phyloP scores from a whole-genome alignment of 35 echinoderm and acorn worm genomes.

The Heliocidaris tuberculata region DNA sequence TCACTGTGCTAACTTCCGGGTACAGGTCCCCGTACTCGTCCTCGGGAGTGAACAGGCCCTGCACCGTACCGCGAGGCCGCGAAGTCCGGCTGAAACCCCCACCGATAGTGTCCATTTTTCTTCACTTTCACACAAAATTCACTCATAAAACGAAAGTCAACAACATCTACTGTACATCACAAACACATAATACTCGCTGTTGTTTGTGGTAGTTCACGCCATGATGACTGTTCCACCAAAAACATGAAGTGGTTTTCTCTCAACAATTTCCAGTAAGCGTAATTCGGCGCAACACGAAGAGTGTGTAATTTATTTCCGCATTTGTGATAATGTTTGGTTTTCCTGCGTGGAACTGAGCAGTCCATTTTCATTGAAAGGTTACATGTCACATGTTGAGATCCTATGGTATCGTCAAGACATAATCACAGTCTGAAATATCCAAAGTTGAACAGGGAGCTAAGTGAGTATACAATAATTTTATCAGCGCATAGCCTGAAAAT shows the following conservation, averaged over 20 bases:
- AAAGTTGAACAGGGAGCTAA: too few species aligned
- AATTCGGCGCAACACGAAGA: not conserved
- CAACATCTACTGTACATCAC: not conserved
- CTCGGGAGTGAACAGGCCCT: constrained; percentile 33
- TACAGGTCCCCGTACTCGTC: constrained; percentile 55
- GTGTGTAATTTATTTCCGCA: not conserved
- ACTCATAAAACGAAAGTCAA: not conserved
- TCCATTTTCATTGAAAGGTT: too few species aligned
- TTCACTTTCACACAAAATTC: not conserved
- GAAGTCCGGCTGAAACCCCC: constrained; percentile 34
- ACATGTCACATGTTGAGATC: too few species aligned
- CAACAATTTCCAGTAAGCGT: not conserved
- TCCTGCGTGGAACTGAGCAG: too few species aligned
- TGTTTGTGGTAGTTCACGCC: not conserved
- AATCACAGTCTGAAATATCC: too few species aligned
- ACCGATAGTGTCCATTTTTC: constrained; percentile 56
- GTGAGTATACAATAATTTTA: too few species aligned
- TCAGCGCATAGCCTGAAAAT: too few species aligned
- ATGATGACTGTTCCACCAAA: not conserved
- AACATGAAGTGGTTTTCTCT: not conserved
- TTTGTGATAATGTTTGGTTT: not conserved
- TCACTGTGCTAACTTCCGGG: constrained; percentile 58
- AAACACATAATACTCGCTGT: not conserved
- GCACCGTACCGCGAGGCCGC: constrained; percentile 20
- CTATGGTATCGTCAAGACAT: too few species aligned